Evolutionary conservation across 2,797 vertebrate species (phyloP).

Genomic region (Chaetodon trifasciatus): DNA sequence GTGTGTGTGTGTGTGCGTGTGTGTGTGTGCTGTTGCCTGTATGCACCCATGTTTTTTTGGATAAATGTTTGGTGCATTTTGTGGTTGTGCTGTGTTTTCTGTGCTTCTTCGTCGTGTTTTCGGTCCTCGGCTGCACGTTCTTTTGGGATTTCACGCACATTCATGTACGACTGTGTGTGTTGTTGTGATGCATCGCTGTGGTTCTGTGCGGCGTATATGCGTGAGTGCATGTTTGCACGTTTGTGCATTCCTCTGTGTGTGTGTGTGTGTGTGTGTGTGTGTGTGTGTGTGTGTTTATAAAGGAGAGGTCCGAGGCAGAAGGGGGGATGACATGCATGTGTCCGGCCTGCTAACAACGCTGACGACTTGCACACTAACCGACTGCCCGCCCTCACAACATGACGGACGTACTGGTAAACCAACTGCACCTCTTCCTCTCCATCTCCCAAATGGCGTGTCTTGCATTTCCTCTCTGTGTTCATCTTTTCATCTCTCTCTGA

Average conservation of each 20-base stretch:
- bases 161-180: background rate
- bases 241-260: background rate
- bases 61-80: conserved; percentile 7
- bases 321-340: conserved; percentile 78
- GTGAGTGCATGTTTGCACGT: conserved; percentile 2
- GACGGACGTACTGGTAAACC: conserved; percentile 87
- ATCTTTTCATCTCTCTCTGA: too few relatives aligned
- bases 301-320: conserved; percentile 73
- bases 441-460: too few relatives aligned
- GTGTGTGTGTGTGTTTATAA: conserved; percentile 35
- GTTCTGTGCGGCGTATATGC: background rate
- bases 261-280: conserved; percentile 16
- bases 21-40: conserved; percentile 13
- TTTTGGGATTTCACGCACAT: conserved; percentile 2
- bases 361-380: conserved; percentile 82
- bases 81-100: conserved; percentile 1
- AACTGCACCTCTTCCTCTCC: too few relatives aligned
- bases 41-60: conserved; percentile 17
- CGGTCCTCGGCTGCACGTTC: conserved; percentile 5
- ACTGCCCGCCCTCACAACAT: conserved; percentile 78
- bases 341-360: conserved; percentile 81
- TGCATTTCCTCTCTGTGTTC: too few relatives aligned
- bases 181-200: background rate
- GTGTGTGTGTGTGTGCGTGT: conserved; percentile 34
- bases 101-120: background rate